A percentile compares a stretch with the other conserved stretches of the same genome.
phyloP scores from a whole-genome alignment of 2,113 vertebrate species.

The Trichomycterus rosablanca region DNA sequence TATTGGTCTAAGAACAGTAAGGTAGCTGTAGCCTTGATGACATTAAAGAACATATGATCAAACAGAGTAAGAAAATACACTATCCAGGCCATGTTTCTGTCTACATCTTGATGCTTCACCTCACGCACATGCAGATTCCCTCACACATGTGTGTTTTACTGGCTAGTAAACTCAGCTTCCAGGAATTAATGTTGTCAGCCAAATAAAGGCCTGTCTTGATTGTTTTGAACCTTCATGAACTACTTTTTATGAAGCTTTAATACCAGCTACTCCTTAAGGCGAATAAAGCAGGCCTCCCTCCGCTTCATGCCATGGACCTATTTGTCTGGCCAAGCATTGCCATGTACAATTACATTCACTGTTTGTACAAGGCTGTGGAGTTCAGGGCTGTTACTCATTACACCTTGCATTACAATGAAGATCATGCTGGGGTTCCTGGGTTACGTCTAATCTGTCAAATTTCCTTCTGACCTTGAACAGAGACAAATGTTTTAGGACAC shows the following conservation, averaged over 20 bases:
- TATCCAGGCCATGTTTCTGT: neutral
- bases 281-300: conserved; percentile 19
- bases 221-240: conserved; percentile 23
- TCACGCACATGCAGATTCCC: conserved; percentile 32
- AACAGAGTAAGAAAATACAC: neutral
- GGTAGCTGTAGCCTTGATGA: too few relatives aligned
- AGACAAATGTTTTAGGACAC: too few relatives aligned
- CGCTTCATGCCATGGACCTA: conserved; percentile 16
- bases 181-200: conserved; percentile 44
- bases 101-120: conserved; percentile 3
- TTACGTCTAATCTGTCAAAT: too few relatives aligned
- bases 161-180: conserved; percentile 39
- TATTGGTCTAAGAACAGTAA: too few relatives aligned
- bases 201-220: conserved; percentile 46
- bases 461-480: too few relatives aligned
- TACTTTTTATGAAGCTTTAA: conserved; percentile 42
- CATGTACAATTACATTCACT: conserved; percentile 44
- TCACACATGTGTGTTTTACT: conserved; percentile 45
- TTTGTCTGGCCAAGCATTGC: conserved; percentile 34
- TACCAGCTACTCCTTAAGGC: conserved; percentile 29
- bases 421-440: too few relatives aligned
- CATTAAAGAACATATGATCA: too few relatives aligned
- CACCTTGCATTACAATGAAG: too few relatives aligned
- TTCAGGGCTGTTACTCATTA: conserved; percentile 55
- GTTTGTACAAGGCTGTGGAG: conserved; percentile 35